These are phyloP conservation scores for Ametastegia equiseti DNA, from an alignment of 2,888 invertebrate species.

Conservation along the genomic window DNA sequence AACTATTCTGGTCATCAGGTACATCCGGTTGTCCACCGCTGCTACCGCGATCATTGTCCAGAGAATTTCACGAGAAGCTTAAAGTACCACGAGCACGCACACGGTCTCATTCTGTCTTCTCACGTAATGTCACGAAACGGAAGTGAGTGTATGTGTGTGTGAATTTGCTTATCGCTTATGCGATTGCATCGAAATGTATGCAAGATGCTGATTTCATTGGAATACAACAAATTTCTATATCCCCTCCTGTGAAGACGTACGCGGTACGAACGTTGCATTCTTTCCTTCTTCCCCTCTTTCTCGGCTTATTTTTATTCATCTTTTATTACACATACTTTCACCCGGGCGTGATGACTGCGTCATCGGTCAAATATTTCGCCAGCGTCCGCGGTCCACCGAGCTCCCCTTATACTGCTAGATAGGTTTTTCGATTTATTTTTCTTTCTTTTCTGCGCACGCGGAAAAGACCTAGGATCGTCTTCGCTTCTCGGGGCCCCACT, in stretches of 20 bases:
- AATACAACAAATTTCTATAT: neutral
- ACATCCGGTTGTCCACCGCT: neutral
- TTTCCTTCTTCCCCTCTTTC: neutral
- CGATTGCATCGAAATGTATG: neutral
- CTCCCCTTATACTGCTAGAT: neutral
- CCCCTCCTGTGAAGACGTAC: neutral
- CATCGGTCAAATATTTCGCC: conserved; percentile 13
- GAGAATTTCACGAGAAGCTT: neutral
- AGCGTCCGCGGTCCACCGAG: conserved; percentile 1
- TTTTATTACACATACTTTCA: conserved; percentile 8
- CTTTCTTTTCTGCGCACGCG: neutral
- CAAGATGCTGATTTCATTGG: neutral
- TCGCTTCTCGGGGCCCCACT: neutral
- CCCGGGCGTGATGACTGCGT: neutral
- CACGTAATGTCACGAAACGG: too few species aligned
- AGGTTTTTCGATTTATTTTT: neutral
- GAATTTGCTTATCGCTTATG: too few species aligned
- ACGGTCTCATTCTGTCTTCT: neutral
- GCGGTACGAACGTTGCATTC: neutral
- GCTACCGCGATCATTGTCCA: neutral
- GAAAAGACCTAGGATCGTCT: neutral
- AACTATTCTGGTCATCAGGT: neutral
- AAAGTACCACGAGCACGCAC: neutral
- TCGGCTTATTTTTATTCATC: neutral
- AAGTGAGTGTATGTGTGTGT: too few species aligned